Base-by-base conservation (phyloP, 2,797 vertebrate genomes). In the Channa striata region DNA sequence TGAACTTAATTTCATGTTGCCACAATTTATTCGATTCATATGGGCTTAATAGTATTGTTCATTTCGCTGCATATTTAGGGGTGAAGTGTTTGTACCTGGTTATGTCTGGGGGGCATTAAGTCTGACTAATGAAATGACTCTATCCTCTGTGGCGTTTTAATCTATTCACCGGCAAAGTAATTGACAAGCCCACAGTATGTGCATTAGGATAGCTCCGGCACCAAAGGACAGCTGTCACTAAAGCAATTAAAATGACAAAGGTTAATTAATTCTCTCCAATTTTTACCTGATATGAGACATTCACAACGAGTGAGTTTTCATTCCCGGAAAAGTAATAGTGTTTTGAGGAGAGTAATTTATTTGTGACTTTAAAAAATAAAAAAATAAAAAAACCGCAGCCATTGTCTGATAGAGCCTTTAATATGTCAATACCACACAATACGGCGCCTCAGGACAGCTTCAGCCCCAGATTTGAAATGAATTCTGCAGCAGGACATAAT, bases 201-300 rank as follows among this genome's bases (percentile, higher is more conserved):
- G 87, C 84, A 73, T 88, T 84, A 82, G 88, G 90, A 91, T 81
- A 75, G 88, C 87, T 85, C 74, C 48, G 16, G 83, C 85, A 77
- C 86, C 89, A 88, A 90, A 93, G 90, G 91, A 92, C 91, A 91
- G 92, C 90, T 90, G 90, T 92, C 92, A 91, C 89, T 88, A 88
- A 92, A 92, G 91, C 92, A 93, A 93, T 93, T 92, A 92, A 92
- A 92, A 93, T 91, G 90, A 93, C 92, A 93, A 92, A 93, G 92
- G 90, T 93, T 93, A 91, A 93, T 93, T 91, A 92, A 93, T 92
- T 93, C 89, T 87, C 83, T 89, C 72, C 81, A 84, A 51, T 92
- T 91, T 78, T 91, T 87, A 90, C 92, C 88, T 91, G 89, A 91
- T 91, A 92, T 88, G 87, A 92, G 88, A 88, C 85, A 78, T 85